phyloP scores from a whole-genome alignment of 2,113 vertebrate genomes.

The Phrynosoma blainvillii region DNA sequence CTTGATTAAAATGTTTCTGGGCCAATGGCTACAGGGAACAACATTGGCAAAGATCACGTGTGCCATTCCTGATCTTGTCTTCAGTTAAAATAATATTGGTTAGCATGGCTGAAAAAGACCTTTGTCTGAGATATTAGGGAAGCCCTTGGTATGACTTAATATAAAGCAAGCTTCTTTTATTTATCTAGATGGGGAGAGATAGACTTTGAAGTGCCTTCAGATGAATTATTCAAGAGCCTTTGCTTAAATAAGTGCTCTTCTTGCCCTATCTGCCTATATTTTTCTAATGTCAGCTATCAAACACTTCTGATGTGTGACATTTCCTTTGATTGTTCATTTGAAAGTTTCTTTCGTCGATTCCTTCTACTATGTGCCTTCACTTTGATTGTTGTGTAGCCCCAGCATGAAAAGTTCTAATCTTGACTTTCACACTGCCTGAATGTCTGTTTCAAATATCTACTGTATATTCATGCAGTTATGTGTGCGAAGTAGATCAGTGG shows the following conservation, averaged over 20 bases:
- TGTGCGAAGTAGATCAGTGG: background rate
- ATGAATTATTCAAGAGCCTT: background rate
- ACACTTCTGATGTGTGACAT: constrained; percentile 8
- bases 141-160: background rate
- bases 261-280: background rate
- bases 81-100: background rate
- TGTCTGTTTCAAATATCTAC: constrained; percentile 8
- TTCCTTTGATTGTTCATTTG: constrained; percentile 21
- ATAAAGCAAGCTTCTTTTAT: background rate
- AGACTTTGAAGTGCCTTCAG: background rate
- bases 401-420: constrained; percentile 3
- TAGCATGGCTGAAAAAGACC: background rate
- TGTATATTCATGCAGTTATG: background rate
- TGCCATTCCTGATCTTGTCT: background rate
- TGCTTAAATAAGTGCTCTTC: constrained; percentile 12
- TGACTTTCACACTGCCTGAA: background rate
- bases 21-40: background rate
- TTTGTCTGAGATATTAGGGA: background rate
- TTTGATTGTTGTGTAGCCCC: constrained; percentile 10
- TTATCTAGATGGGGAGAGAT: background rate
- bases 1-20: background rate
- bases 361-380: constrained; percentile 3
- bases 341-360: constrained; percentile 7
- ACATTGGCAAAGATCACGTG: background rate
- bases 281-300: constrained; percentile 2